phyloP scores from a whole-genome alignment of 1,140 invertebrate species.

The Lepidurus couesii region DNA sequence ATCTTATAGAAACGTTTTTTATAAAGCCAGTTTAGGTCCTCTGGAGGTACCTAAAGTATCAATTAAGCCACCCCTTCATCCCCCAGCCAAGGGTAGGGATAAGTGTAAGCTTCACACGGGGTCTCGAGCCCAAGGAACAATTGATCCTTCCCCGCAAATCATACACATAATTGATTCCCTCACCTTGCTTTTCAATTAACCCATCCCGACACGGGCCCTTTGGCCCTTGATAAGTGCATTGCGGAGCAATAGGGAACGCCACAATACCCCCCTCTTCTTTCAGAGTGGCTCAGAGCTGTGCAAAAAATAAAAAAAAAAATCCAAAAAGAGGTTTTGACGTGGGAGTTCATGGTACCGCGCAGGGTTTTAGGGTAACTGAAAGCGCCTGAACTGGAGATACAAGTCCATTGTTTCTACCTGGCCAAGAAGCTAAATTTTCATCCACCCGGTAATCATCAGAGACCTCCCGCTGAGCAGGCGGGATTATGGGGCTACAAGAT shows the following conservation, averaged over 20 bases:
- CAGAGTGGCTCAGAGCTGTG: neutral
- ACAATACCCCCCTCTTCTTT: neutral
- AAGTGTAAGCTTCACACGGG: slow-evolving; percentile 9
- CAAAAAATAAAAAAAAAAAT: neutral
- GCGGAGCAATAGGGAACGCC: neutral
- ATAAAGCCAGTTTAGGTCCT: neutral
- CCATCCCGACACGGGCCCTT: neutral
- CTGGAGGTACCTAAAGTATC: neutral
- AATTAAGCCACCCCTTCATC: slow-evolving; percentile 4
- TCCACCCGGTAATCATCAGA: slow-evolving; percentile 13
- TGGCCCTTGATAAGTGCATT: neutral
- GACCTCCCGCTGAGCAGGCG: neutral
- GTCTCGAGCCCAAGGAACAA: neutral
- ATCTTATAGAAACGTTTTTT: neutral
- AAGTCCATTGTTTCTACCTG: slow-evolving; percentile 16
- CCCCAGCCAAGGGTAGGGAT: neutral
- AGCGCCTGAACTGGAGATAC: neutral
- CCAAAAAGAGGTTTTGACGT: neutral
- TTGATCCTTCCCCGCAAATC: slow-evolving; percentile 13
- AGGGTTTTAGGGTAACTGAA: neutral
- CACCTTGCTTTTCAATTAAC: slow-evolving; percentile 10
- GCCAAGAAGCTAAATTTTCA: neutral
- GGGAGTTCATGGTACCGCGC: neutral
- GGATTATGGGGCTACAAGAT: neutral
- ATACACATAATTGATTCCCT: neutral